These are phyloP conservation scores for Scyliorhinus canicula DNA, from an alignment of 2,797 vertebrate species.

Conservation along the genomic window DNA sequence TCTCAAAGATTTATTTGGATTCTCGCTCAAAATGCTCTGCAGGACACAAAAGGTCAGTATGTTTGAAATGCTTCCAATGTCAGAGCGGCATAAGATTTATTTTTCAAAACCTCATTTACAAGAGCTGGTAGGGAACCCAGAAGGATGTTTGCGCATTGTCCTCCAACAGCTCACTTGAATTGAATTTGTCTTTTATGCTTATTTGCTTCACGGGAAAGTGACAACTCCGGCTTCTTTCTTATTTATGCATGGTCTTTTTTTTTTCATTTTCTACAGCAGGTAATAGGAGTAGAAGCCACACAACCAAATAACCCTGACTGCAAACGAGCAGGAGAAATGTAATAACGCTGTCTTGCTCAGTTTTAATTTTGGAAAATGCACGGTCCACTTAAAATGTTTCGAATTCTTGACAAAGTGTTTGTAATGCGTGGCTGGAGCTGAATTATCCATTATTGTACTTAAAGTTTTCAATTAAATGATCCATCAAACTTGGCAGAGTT, in stretches of 20 bases:
- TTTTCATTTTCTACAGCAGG: no score
- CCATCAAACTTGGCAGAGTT: conserved; percentile 67
- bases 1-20: neutral
- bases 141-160: neutral
- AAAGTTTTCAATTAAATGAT: conserved; percentile 75
- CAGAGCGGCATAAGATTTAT: no score
- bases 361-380: conserved; percentile 62
- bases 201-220: neutral
- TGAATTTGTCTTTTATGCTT: neutral
- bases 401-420: conserved; percentile 52
- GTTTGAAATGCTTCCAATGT: neutral
- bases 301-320: neutral
- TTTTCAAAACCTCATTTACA: neutral
- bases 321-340: conserved; percentile 61
- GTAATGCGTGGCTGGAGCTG: conserved; percentile 63
- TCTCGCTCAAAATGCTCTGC: neutral
- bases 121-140: neutral
- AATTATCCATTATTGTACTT: conserved; percentile 71
- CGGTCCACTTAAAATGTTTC: conserved; percentile 46
- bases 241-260: neutral
- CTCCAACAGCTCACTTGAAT: neutral
- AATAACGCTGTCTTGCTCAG: conserved; percentile 63
- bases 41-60: neutral
- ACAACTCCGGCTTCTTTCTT: neutral
- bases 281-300: neutral